phyloP scores from a whole-genome alignment of 2,888 invertebrate genomes.

The Priapulus caudatus region DNA sequence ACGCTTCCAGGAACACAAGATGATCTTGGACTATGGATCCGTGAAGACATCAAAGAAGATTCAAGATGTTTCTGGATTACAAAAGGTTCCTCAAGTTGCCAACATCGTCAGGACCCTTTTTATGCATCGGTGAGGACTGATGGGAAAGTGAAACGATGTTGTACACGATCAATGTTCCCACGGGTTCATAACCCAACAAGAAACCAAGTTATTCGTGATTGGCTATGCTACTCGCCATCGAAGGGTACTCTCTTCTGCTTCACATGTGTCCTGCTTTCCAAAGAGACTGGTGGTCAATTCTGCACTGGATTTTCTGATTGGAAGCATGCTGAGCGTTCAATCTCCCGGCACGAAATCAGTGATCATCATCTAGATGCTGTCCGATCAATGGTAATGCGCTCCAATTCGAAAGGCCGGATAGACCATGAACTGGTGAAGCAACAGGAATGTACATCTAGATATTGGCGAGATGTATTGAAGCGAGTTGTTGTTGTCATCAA shows the following conservation, averaged over 20 bases:
- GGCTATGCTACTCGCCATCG: not conserved
- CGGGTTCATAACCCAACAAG: not conserved
- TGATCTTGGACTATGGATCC: too few species aligned
- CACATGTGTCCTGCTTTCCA: not conserved
- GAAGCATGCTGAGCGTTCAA: not conserved
- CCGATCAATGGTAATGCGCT: not conserved
- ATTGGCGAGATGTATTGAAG: slow-evolving; percentile 26
- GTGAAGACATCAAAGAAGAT: too few species aligned
- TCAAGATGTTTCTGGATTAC: too few species aligned
- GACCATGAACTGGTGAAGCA: not conserved
- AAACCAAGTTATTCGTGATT: not conserved
- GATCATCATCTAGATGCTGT: not conserved
- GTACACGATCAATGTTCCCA: not conserved
- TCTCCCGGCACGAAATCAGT: not conserved
- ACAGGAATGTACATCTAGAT: slow-evolving; percentile 18
- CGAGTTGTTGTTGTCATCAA: slow-evolving; percentile 26
- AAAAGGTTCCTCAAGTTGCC: too few species aligned
- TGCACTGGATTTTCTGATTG: not conserved
- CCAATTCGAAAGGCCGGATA: not conserved
- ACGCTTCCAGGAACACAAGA: too few species aligned
- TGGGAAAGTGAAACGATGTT: not conserved
- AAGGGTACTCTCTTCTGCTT: not conserved
- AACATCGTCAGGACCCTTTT: not conserved
- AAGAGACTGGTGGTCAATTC: too few species aligned
- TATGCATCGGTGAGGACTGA: not conserved